These are phyloP conservation scores for Drosophila subpulchrella DNA, from an alignment of 1,140 invertebrate species.

Conservation along the genomic window DNA sequence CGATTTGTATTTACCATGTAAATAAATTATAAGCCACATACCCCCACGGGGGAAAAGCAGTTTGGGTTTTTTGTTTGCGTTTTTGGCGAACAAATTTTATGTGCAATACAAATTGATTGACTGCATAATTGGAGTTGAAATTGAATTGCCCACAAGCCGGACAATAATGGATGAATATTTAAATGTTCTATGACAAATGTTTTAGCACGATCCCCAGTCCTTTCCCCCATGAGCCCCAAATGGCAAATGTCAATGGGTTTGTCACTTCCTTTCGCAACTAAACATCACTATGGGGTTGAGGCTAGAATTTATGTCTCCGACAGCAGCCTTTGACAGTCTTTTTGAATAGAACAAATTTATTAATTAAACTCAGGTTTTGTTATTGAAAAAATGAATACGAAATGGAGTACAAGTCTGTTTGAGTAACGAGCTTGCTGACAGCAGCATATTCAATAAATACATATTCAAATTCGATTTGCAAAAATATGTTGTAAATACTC, in stretches of 20 bases:
- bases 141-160: constrained; percentile 27
- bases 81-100: constrained; percentile 26
- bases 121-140: constrained; percentile 52
- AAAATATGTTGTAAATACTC: constrained; percentile 6
- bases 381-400: constrained; percentile 27
- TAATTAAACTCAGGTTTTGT: constrained; percentile 24
- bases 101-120: constrained; percentile 44
- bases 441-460: constrained; percentile 14
- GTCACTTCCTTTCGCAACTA: constrained; percentile 43
- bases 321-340: constrained; percentile 26
- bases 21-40: constrained; percentile 60
- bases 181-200: constrained; percentile 63
- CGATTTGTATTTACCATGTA: constrained; percentile 43
- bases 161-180: constrained; percentile 59
- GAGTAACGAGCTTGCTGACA: constrained; percentile 52
- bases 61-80: constrained; percentile 22
- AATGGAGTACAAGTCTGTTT: constrained; percentile 16
- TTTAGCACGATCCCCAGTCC: constrained; percentile 38
- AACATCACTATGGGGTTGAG: constrained; percentile 16
- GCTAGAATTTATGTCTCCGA: constrained; percentile 24
- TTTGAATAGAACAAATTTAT: constrained; percentile 42
- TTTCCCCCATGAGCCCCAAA: not conserved
- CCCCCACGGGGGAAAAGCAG: constrained; percentile 24
- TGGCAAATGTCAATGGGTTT: constrained; percentile 64
- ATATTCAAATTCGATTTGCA: constrained; percentile 1